Percentiles rank a stretch among this genome's conserved stretches.
phyloP scores from a whole-genome alignment of 2,888 invertebrate genomes.

The Oxytorus armatus region DNA sequence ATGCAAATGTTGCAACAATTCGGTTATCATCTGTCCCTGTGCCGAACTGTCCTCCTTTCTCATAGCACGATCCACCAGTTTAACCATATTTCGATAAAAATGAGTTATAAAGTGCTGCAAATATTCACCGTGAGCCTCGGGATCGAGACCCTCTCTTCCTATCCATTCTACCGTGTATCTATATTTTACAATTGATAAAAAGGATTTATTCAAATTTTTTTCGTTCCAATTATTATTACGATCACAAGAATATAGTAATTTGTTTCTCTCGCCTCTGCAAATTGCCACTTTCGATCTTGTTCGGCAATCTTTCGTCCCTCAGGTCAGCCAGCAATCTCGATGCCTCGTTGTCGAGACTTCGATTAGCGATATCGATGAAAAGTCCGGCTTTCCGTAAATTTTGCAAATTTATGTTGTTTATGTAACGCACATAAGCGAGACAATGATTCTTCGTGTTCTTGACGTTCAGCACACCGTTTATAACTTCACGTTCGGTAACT shows the following conservation, averaged over 20 bases:
- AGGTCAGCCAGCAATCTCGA: slow-evolving; percentile 94
- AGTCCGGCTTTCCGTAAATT: slow-evolving; percentile 97
- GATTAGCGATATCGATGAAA: slow-evolving; percentile 97
- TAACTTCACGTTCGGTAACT: slow-evolving; percentile 99
- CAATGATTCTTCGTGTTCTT: slow-evolving; percentile 98
- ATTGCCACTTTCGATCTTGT: slow-evolving; percentile 95
- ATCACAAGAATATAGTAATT: not conserved
- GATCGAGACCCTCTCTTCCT: slow-evolving; percentile 96
- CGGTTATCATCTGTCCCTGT: slow-evolving; percentile 96
- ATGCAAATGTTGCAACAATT: slow-evolving; percentile 97
- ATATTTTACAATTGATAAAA: slow-evolving; percentile 63
- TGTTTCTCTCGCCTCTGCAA: slow-evolving; percentile 90
- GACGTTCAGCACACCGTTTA: slow-evolving; percentile 96
- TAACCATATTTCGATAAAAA: slow-evolving; percentile 96
- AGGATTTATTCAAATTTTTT: slow-evolving; percentile 13
- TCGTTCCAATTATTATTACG: slow-evolving; percentile 3
- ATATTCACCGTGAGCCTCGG: slow-evolving; percentile 97
- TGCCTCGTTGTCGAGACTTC: slow-evolving; percentile 97
- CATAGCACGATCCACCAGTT: slow-evolving; percentile 97
- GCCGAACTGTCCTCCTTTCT: slow-evolving; percentile 97
- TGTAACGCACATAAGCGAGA: slow-evolving; percentile 96
- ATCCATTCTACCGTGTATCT: slow-evolving; percentile 99
- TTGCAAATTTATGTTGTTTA: slow-evolving; percentile 98
- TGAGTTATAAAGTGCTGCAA: slow-evolving; percentile 97
- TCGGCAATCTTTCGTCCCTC: slow-evolving; percentile 94